These are phyloP conservation scores for Coelopa pilipes DNA, from an alignment of 2,888 invertebrate genomes.

Conservation along the genomic window DNA sequence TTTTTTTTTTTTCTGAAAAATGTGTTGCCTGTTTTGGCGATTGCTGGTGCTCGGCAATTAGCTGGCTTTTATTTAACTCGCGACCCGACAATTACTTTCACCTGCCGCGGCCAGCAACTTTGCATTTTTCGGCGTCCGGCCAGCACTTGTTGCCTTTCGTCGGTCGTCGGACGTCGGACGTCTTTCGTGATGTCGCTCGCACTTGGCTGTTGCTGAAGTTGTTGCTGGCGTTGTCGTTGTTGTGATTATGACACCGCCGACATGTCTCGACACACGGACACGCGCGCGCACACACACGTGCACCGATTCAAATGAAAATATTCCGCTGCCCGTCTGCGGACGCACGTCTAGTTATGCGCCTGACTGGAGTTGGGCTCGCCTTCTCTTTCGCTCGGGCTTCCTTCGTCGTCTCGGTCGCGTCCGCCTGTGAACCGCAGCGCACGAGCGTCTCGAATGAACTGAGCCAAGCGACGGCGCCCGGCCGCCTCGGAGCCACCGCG, in stretches of 20 bases:
- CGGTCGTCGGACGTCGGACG: too few relatives aligned
- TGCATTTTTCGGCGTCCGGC: constrained; percentile 14
- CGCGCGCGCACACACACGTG: neutral
- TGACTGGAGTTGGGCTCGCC: too few relatives aligned
- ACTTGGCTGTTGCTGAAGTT: too few relatives aligned
- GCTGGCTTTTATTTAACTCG: neutral
- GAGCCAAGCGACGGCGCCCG: neutral
- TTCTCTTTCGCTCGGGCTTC: too few relatives aligned
- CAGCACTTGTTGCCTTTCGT: too few relatives aligned
- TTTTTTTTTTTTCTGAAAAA: neutral
- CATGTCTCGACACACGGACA: constrained; percentile 12
- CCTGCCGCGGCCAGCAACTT: neutral
- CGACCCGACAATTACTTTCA: constrained; percentile 12
- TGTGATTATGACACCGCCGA: constrained; percentile 30
- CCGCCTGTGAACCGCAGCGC: constrained; percentile 20
- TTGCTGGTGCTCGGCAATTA: neutral
- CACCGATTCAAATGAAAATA: too few relatives aligned
- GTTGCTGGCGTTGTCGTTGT: neutral
- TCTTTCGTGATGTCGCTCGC: too few relatives aligned
- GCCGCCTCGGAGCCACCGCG: constrained; percentile 1
- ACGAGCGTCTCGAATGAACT: constrained; percentile 23
- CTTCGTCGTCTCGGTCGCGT: neutral
- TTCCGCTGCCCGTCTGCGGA: neutral
- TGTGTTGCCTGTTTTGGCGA: too few relatives aligned
- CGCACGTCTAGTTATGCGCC: constrained; percentile 2